Conservation (phyloP, 2,113 vertebrate species). For the Bolborhynchus lineola region DNA sequence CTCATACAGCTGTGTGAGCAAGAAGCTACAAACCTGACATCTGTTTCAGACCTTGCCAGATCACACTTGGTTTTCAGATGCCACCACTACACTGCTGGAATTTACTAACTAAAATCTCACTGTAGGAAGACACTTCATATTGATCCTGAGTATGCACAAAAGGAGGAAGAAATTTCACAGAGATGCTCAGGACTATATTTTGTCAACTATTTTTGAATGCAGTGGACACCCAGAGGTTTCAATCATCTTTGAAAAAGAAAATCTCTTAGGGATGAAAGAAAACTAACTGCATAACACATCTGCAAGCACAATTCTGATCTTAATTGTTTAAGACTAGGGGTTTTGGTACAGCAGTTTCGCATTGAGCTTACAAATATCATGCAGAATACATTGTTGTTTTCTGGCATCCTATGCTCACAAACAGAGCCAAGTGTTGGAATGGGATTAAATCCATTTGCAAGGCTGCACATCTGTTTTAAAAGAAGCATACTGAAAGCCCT, state of each 20-base stretch:
- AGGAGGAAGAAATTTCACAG: background rate
- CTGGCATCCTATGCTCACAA: background rate
- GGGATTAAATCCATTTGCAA: constrained; percentile 11
- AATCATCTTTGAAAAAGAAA: background rate
- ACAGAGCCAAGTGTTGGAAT: background rate
- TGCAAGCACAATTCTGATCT: background rate
- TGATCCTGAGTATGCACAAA: background rate
- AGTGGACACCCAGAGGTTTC: background rate
- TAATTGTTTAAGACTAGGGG: background rate
- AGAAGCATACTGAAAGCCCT: background rate
- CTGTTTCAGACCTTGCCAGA: background rate
- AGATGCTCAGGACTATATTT: fast-evolving
- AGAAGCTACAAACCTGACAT: background rate
- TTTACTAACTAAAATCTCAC: background rate
- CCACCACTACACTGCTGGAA: background rate
- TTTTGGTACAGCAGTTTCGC: background rate
- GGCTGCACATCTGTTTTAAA: background rate
- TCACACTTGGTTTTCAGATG: background rate
- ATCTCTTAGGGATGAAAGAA: background rate
- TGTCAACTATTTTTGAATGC: background rate
- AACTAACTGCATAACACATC: background rate
- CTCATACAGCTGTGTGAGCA: background rate
- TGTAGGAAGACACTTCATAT: background rate
- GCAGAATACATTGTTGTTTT: constrained; percentile 12
- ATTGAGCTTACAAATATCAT: background rate